phyloP scores from a whole-genome alignment of 2,888 invertebrate species.

The Ormyrus thymus region DNA sequence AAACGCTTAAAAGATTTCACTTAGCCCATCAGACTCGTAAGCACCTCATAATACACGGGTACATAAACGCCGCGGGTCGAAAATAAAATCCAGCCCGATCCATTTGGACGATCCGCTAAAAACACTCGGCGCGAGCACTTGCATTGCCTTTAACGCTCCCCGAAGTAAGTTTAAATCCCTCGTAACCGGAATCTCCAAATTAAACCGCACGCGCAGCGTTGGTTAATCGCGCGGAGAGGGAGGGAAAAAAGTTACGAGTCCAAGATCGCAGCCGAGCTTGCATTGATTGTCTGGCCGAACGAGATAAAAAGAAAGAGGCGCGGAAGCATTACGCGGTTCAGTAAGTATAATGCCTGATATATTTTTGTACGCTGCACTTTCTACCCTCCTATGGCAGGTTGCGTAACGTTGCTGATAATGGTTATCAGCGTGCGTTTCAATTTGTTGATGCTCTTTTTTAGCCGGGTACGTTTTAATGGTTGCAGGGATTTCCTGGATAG shows the following conservation, averaged over 20 bases:
- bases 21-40: neutral
- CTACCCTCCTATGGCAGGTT: too few relatives aligned
- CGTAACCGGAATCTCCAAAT: conserved; percentile 31
- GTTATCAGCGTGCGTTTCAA: too few relatives aligned
- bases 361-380: too few relatives aligned
- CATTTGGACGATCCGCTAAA: conserved; percentile 10
- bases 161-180: conserved; percentile 13
- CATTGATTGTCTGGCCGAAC: neutral
- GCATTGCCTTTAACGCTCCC: conserved; percentile 11
- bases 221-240: neutral
- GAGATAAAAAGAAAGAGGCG: neutral
- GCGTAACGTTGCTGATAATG: too few relatives aligned
- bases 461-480: too few relatives aligned
- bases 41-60: neutral
- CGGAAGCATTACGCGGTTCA: neutral
- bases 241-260: neutral
- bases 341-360: too few relatives aligned
- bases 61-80: neutral
- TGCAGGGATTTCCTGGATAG: too few relatives aligned
- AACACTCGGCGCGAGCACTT: conserved; percentile 10
- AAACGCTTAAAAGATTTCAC: too few relatives aligned
- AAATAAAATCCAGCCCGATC: neutral
- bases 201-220: conserved; percentile 22
- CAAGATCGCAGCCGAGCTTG: neutral
- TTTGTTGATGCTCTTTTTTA: too few relatives aligned